Base-by-base conservation (phyloP, 2,113 vertebrate species). In the Mirounga angustirostris region DNA sequence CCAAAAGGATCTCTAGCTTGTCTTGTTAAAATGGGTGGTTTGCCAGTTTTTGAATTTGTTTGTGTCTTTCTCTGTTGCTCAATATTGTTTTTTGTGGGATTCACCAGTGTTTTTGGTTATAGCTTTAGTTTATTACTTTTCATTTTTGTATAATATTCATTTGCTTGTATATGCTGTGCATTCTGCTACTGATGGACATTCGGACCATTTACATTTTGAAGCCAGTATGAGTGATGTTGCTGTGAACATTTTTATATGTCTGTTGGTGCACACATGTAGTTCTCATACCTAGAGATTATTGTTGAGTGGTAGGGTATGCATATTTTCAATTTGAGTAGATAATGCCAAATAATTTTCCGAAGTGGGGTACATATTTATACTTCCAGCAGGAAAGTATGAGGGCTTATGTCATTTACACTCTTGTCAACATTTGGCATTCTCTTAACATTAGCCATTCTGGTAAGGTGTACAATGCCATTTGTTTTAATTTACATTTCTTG, bases 401-500 rank as follows among this genome's bases (percentile, higher is more conserved):
- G 19, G 21, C 0, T 36, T 78, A 82, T 78, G 28, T 50, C 76
- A 61, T 91, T 89, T 67, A 59, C 26, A 73, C 36, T 61, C n/a
- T 87, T 67, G 13, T 4, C 36, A 74, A 90, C 2, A 82, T 7
- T 80, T 93, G 40, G 14, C 73, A 33, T 87, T 82, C 40, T 94
- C 28, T 78, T 83, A 82, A 86, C 50, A 24, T 76, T 63, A 78
- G 30, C 43, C 5, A 19, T 88, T 69, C 43, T 91, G 6, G 30
- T 83, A 82, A 83, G 24, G 1, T 76, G 0, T 78, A 26, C 56
- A 69, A 81, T n/a, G 10, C 65, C 54, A 78, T 54, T 87, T 61
- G 22, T 40, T 79, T 90, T 95, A 91, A 93, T 90, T 89, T 73
- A n/a, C 82, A 73, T 73, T 95, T 93, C 43, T 85, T 79, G 61